These are phyloP conservation scores for Pipistrellus kuhlii DNA, from an alignment of 2,797 vertebrate species.

Conservation along the genomic window DNA sequence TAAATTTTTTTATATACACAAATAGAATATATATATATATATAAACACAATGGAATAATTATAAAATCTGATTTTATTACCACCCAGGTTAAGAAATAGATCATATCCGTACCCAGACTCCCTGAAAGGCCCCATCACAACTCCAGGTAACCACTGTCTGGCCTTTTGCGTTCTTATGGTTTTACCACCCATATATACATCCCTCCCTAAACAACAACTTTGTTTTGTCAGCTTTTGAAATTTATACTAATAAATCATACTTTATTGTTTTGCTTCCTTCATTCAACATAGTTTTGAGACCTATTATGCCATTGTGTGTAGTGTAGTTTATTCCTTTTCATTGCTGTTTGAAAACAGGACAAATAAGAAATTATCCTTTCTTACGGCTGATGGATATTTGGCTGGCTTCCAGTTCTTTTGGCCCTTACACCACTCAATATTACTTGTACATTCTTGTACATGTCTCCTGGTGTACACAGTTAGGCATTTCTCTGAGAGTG, in stretches of 20 bases:
- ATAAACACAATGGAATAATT: not conserved
- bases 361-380: slow-evolving; percentile 40
- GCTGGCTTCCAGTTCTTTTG: not conserved
- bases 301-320: slow-evolving; percentile 28
- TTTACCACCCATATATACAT: not conserved
- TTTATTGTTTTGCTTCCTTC: slow-evolving; percentile 25
- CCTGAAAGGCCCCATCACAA: not conserved
- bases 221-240: slow-evolving; percentile 44
- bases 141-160: not conserved
- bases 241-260: not conserved
- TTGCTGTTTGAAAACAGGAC: slow-evolving; percentile 39
- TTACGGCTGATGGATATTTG: not conserved
- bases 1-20: not conserved
- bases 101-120: not conserved
- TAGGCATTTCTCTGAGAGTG: not conserved
- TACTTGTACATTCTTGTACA: slow-evolving; percentile 7
- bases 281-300: slow-evolving; percentile 36
- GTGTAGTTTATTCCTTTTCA: slow-evolving; percentile 32
- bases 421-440: not conserved
- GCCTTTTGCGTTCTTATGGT: not conserved
- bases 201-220: not conserved
- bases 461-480: not conserved
- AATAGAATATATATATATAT: not conserved
- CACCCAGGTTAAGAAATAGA: slow-evolving; percentile 33
- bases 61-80: slow-evolving; percentile 27